These are phyloP conservation scores for Sclerodermus sp. DNA, from an alignment of 2,888 invertebrate genomes.

Conservation along the genomic window DNA sequence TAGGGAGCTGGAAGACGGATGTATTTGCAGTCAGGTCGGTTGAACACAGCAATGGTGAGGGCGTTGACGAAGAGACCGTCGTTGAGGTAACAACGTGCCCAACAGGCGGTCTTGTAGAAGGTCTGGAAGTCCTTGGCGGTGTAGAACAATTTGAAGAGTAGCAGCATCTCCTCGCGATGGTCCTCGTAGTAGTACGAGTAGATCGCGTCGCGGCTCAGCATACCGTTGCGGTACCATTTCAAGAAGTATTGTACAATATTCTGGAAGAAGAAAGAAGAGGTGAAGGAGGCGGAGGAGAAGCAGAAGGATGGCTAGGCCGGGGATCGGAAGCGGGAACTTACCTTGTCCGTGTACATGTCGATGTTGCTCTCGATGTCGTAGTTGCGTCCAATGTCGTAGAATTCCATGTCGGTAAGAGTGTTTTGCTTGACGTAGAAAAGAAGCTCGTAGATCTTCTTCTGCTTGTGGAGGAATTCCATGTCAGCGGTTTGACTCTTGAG, in stretches of 20 bases:
- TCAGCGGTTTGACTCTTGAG: constrained; percentile 41
- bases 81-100: constrained; percentile 69
- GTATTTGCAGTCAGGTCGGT: constrained; percentile 67
- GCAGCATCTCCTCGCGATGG: constrained; percentile 66
- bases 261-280: constrained; percentile 25
- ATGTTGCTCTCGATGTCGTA: constrained; percentile 45
- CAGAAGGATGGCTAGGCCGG: neutral
- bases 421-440: constrained; percentile 46
- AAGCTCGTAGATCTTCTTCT: constrained; percentile 52
- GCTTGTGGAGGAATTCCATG: constrained; percentile 50
- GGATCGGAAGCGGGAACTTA: constrained; percentile 14
- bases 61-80: constrained; percentile 71
- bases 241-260: constrained; percentile 43
- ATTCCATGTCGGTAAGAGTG: constrained; percentile 41
- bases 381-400: constrained; percentile 43
- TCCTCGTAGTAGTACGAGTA: constrained; percentile 69
- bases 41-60: constrained; percentile 66
- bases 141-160: constrained; percentile 70
- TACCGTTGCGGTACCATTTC: constrained; percentile 53
- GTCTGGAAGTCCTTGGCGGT: constrained; percentile 73
- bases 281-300: neutral
- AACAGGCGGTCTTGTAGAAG: constrained; percentile 72
- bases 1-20: constrained; percentile 72
- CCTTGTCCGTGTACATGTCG: constrained; percentile 47
- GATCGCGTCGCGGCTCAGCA: constrained; percentile 63